phyloP scores from a whole-genome alignment of 2,888 invertebrate genomes.

The Scotopteryx bipunctaria region DNA sequence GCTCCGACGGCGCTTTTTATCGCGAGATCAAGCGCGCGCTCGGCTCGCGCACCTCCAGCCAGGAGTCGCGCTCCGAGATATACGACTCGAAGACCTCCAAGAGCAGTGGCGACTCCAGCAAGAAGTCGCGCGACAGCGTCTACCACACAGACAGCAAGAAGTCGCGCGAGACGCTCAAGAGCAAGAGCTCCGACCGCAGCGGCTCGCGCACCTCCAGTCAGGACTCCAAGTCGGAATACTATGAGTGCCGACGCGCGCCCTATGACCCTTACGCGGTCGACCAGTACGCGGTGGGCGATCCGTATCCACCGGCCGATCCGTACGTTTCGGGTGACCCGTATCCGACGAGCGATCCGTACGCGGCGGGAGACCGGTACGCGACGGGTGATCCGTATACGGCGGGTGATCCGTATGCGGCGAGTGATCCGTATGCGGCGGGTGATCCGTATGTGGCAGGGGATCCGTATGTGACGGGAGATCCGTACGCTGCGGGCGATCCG shows the following conservation, averaged over 20 bases:
- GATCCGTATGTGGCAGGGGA: constrained; percentile 47
- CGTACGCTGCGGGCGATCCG: constrained; percentile 45
- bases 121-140: constrained; percentile 85
- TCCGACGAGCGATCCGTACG: constrained; percentile 1
- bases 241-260: constrained; percentile 84
- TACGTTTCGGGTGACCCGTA: constrained; percentile 65
- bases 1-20: constrained; percentile 89
- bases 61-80: constrained; percentile 87
- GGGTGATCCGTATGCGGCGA: constrained; percentile 5
- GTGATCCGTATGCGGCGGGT: constrained; percentile 4
- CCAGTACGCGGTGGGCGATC: constrained; percentile 43
- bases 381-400: constrained; percentile 46
- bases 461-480: constrained; percentile 59
- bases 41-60: constrained; percentile 86
- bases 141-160: constrained; percentile 87
- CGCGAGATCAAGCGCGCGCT: constrained; percentile 86
- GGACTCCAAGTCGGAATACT: constrained; percentile 89
- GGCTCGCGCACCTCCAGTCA: constrained; percentile 87
- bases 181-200: constrained; percentile 84
- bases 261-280: constrained; percentile 57
- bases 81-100: constrained; percentile 86
- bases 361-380: constrained; percentile 5
- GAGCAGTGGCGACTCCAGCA: constrained; percentile 85
- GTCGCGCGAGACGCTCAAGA: constrained; percentile 85
- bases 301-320: constrained; percentile 29